A percentile compares a stretch with the other conserved stretches of the same genome.
phyloP scores from a whole-genome alignment of 2,888 invertebrate genomes.

The Drosophila phalerata region DNA sequence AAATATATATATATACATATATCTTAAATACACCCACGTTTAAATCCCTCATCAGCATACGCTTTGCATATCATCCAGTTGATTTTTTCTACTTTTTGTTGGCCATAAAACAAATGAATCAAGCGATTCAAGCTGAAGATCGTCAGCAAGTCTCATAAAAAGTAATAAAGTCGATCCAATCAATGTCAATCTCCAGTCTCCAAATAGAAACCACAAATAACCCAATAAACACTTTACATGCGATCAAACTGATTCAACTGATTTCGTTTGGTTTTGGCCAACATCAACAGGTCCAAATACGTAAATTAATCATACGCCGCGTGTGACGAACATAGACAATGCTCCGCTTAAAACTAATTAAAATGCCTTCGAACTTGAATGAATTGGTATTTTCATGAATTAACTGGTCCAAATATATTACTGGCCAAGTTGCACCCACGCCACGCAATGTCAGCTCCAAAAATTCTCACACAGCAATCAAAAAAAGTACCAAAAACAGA shows the following conservation, averaged over 20 bases:
- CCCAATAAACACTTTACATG: conserved; percentile 15
- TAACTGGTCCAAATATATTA: conserved; percentile 63
- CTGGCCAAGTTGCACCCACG: conserved; percentile 74
- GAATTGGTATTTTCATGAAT: conserved; percentile 79
- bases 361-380: conserved; percentile 72
- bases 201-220: conserved; percentile 22
- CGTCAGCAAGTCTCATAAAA: conserved; percentile 45
- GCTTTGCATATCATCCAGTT: conserved; percentile 58
- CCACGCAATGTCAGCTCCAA: conserved; percentile 1
- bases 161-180: conserved; percentile 30
- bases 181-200: conserved; percentile 38
- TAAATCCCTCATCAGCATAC: conserved; percentile 30
- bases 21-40: conserved; percentile 27
- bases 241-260: conserved; percentile 8
- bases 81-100: neutral
- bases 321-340: conserved; percentile 38
- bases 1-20: neutral
- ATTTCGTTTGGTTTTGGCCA: conserved; percentile 42
- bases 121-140: conserved; percentile 33
- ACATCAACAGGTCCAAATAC: conserved; percentile 15
- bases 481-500: conserved; percentile 7
- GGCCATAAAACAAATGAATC: conserved; percentile 35
- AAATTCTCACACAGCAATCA: conserved; percentile 31
- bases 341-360: conserved; percentile 73
- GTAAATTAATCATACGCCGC: conserved; percentile 67